Base-by-base conservation (phyloP, 2,113 vertebrate species). In the Sporophila hypoxantha region DNA sequence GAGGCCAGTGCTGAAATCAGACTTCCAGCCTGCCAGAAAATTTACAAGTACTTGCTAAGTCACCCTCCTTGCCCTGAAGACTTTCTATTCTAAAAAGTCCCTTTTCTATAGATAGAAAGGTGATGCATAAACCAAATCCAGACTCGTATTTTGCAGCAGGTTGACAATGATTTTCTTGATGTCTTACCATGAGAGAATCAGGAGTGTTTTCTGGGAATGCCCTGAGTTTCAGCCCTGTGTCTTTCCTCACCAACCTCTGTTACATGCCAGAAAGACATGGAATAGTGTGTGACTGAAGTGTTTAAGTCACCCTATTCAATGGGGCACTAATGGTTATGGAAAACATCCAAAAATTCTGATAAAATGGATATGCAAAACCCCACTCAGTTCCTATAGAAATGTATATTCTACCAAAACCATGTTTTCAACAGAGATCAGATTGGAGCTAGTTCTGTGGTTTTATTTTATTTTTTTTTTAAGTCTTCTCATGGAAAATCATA, bases 71-170 rank as follows among this genome's bases (percentile, higher is more conserved):
- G 62, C 74, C 76, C 70, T 76, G 74, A 52, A 83, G 85, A 74
- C 46, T 93, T 93, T 94, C 55, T 87, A 7, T 86, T 93, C 70
- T 69, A 32, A 88, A 88, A 61, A 88, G 60, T 49, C 46, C 86
- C 50, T 85, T 55, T 85, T 70, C 32, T 85, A 78, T 49, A 81
- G 49, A 52, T 7, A 10, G 84, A 80, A 76, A 66, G 49, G 20
- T 90, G 84, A 85, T 57, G 55, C 56, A 50, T 76, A 76, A 84
- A 57, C 32, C 37, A 22, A 50, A 20, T 44, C 36, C 47, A 57
- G 82, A 60, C 27, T 78, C 53, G 39, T 30, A 76, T 68, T 86
- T 85, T 82, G 55, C 66, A 76, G 66, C 59, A 75, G 59, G 60
- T 53, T 80, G 65, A 39, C 2, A 2, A 26, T 44, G 39, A 62